phyloP scores from a whole-genome alignment of 2,888 invertebrate species.

The Hyposoter dolosus region DNA sequence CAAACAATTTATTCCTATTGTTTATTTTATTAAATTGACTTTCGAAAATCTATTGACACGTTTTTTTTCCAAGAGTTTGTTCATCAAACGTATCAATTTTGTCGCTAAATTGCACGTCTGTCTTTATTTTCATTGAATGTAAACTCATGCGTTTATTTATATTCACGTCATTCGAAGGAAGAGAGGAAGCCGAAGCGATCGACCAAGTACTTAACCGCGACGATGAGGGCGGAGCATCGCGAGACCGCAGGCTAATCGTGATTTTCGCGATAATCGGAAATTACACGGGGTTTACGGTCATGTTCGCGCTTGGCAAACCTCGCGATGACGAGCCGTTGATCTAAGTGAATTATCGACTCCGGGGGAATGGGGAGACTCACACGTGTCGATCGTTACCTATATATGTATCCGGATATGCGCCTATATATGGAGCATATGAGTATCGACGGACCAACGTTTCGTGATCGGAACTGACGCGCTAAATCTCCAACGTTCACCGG shows the following conservation, averaged over 20 bases:
- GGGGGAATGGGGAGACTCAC: constrained; percentile 32
- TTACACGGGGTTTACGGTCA: constrained; percentile 66
- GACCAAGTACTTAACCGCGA: constrained; percentile 56
- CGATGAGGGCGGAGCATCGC: constrained; percentile 37
- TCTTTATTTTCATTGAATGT: background rate
- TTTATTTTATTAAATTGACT: background rate
- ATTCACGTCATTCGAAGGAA: background rate
- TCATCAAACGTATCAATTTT: background rate
- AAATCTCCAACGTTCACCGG: constrained; percentile 44
- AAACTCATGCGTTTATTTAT: background rate
- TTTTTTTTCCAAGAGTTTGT: background rate
- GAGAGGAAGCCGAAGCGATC: constrained; percentile 24
- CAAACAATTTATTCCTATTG: background rate
- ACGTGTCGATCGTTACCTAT: constrained; percentile 16
- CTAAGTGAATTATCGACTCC: constrained; percentile 66
- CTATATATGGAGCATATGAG: background rate
- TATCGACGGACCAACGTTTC: constrained; percentile 53
- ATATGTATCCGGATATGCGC: background rate
- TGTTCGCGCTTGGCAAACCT: constrained; percentile 57
- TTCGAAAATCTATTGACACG: background rate
- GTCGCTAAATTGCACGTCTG: background rate
- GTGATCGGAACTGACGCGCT: constrained; percentile 65
- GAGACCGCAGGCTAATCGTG: constrained; percentile 71
- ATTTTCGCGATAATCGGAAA: constrained; percentile 76
- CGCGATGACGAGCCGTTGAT: constrained; percentile 67